Conservation (phyloP, 2,113 vertebrate species). For the Tricholaema leucomelas region DNA sequence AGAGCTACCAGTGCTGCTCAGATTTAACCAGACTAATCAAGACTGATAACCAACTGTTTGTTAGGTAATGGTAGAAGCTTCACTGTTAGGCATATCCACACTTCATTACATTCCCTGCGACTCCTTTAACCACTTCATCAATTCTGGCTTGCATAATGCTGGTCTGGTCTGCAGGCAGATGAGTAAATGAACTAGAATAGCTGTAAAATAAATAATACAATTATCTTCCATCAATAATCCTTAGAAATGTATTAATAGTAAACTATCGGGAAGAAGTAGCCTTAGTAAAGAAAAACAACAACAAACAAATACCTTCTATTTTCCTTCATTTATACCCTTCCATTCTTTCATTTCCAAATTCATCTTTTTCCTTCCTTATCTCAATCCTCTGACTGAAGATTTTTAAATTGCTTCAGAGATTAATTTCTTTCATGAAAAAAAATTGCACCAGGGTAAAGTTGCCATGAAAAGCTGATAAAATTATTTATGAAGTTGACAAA, state of each 20-base stretch:
- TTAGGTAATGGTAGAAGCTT: constrained; percentile 49
- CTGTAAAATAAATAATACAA: constrained; percentile 68
- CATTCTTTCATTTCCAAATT: neutral
- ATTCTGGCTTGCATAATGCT: constrained; percentile 43
- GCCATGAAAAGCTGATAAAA: neutral
- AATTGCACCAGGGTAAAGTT: neutral
- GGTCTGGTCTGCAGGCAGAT: constrained; percentile 57
- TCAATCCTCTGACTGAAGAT: neutral
- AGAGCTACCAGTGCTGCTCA: constrained; percentile 24
- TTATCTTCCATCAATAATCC: constrained; percentile 53
- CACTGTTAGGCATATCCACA: constrained; percentile 49
- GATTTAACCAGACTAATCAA: constrained; percentile 45
- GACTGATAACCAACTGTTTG: constrained; percentile 50
- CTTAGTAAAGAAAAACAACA: neutral
- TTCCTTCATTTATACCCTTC: neutral
- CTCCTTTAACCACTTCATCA: constrained; percentile 59
- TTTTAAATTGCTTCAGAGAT: neutral
- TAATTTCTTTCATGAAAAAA: neutral
- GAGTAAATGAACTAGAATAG: constrained; percentile 61
- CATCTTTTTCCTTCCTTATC: neutral
- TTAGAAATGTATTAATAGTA: neutral
- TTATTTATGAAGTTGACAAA: neutral
- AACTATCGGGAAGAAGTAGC: neutral
- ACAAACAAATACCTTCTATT: neutral
- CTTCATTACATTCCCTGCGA: constrained; percentile 64